phyloP scores from a whole-genome alignment of 2,113 vertebrate genomes.

The Proterorhinus semilunaris region DNA sequence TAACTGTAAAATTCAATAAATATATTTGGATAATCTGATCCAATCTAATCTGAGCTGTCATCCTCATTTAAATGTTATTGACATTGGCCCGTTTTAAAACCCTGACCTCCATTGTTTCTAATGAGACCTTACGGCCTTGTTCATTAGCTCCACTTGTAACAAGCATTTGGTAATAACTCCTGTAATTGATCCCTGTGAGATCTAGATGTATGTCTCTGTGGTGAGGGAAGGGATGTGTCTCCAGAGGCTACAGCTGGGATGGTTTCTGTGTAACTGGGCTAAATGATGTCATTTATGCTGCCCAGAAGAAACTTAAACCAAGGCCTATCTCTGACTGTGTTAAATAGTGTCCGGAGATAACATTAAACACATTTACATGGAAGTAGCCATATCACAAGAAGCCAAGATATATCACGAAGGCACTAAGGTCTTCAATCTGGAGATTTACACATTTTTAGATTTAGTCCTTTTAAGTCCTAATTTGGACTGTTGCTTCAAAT shows the following conservation, averaged over 20 bases:
- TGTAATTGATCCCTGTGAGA: conserved; percentile 61
- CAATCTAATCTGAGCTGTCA: not conserved
- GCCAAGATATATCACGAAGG: too few relatives aligned
- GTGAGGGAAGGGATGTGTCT: conserved; percentile 17
- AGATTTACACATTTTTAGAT: too few relatives aligned
- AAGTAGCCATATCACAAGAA: not conserved
- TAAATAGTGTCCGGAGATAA: not conserved
- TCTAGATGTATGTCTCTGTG: conserved; percentile 27
- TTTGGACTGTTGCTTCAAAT: too few relatives aligned
- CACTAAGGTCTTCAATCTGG: too few relatives aligned
- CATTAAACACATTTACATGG: too few relatives aligned
- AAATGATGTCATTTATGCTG: conserved; percentile 8
- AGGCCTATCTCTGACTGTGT: not conserved
- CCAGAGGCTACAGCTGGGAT: conserved; percentile 21
- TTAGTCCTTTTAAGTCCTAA: too few relatives aligned
- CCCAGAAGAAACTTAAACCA: not conserved
- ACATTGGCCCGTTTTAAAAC: not conserved
- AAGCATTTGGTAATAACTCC: conserved; percentile 34
- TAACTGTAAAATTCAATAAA: too few relatives aligned
- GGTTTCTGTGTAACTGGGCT: conserved; percentile 18
- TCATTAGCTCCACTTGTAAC: conserved; percentile 2
- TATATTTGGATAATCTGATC: too few relatives aligned
- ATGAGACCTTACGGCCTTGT: not conserved
- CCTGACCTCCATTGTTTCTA: not conserved
- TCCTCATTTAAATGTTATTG: not conserved